These are phyloP conservation scores for Thinocorus orbignyianus DNA, from an alignment of 2,113 vertebrate genomes.

Conservation along the genomic window DNA sequence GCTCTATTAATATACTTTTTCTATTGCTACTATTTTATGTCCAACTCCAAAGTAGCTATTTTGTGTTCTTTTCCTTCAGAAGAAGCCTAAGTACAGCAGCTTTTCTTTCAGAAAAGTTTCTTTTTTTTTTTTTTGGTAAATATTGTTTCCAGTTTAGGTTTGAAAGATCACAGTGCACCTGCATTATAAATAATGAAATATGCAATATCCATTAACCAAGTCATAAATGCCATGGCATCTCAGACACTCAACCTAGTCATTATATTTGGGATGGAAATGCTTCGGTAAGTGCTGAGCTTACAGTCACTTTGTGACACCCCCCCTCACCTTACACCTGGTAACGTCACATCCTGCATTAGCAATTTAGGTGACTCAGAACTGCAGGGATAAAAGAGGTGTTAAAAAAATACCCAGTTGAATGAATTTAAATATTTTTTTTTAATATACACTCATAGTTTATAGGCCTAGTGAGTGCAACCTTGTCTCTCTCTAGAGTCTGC, in stretches of 20 bases:
- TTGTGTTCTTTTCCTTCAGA: not conserved
- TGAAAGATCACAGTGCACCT: not conserved
- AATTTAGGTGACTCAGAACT: not conserved
- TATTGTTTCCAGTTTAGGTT: not conserved
- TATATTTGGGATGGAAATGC: not conserved
- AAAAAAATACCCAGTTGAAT: not conserved
- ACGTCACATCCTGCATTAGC: not conserved
- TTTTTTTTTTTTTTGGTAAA: not conserved
- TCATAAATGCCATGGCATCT: not conserved
- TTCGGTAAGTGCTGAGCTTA: not conserved
- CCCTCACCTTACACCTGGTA: not conserved
- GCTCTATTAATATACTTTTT: not conserved
- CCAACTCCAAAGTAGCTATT: not conserved
- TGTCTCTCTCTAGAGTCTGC: not conserved
- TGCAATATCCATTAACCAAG: not conserved
- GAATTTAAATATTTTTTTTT: not conserved
- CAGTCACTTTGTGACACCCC: not conserved
- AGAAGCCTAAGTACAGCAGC: not conserved
- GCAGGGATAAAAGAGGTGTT: not conserved
- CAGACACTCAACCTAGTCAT: not conserved
- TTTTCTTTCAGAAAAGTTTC: not conserved
- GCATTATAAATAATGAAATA: not conserved
- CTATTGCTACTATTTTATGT: not conserved
- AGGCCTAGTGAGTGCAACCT: not conserved
- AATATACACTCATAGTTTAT: not conserved